Percentiles rank a stretch among this genome's conserved stretches.
These are phyloP conservation scores for Chrysomela aeneicollis DNA, from an alignment of 2,888 invertebrate species.

Conservation along the genomic window DNA sequence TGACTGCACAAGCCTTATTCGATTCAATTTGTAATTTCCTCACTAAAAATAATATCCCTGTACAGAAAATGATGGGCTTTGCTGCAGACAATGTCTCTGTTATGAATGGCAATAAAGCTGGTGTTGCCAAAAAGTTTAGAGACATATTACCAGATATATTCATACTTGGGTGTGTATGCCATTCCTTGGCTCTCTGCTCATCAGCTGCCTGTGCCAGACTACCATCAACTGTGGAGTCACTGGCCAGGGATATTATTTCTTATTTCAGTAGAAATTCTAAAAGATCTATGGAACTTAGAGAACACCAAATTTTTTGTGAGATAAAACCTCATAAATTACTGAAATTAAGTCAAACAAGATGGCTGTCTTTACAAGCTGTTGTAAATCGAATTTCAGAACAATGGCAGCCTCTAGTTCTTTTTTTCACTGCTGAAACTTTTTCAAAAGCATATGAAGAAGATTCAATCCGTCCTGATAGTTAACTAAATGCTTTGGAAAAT, in stretches of 20 bases:
- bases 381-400: conserved; percentile 19
- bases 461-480: too few relatives aligned
- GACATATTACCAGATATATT: conserved; percentile 41
- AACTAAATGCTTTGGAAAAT: conserved; percentile 8
- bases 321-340: conserved; percentile 47
- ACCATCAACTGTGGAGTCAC: conserved; percentile 41
- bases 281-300: conserved; percentile 41
- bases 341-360: conserved; percentile 47
- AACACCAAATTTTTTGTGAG: conserved; percentile 47
- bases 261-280: conserved; percentile 49
- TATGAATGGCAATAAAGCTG: conserved; percentile 46
- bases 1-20: conserved; percentile 11
- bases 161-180: conserved; percentile 48
- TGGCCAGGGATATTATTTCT: conserved; percentile 44
- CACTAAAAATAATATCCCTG: conserved; percentile 8
- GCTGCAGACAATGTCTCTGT: conserved; percentile 47
- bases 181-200: conserved; percentile 45
- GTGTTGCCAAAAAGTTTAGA: conserved; percentile 40
- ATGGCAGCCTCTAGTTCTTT: conserved; percentile 16
- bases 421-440: conserved; percentile 15
- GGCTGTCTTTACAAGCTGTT: conserved; percentile 44
- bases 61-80: conserved; percentile 44
- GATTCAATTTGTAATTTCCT: conserved; percentile 8
- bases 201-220: conserved; percentile 46
- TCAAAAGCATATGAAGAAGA: background rate